Evolutionary conservation across 2,113 vertebrate species (phyloP), one percentile per base, ranked within the genome.

Genomic region (Phoxinus phoxinus): DNA sequence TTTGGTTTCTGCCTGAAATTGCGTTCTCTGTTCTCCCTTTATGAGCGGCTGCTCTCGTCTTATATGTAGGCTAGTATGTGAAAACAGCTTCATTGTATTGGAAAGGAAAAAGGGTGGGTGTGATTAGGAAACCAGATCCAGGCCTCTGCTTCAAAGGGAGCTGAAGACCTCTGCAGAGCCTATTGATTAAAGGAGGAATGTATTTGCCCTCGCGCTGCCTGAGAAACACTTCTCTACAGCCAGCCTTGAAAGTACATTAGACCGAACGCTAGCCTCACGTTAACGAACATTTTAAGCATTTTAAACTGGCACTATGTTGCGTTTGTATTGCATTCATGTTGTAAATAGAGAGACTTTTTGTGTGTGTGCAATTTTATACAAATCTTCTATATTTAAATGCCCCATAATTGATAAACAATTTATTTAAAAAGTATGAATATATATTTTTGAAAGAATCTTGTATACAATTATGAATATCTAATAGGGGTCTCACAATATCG

Each of bases 81-180:
- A 92, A 92, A 94, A 92, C 87, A 56, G 86, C 89, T 91, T 87
- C 84, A 90, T 92, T 94, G 92, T 94, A 93, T 94, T 89, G 89
- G 87, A 91, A 92, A 91, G 89, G 88, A 88, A 92, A 90, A 79
- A 88, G 88, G 88, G 92, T 88, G 84, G 89, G 86, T 86, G 72
- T 93, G 92, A 93, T 94, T 93, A 93, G 91, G 92, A 92, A 94
- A 94, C 92, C 93, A 94, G 93, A 94, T 92, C 94, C 90, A 91
- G 80, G 83, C 86, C 90, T 90, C 44, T 35, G 84, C 90, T 93
- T 94, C 92, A 94, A 92, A 93, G 88, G 87, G 86, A 92, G 90
- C 90, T 86, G 87, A 91, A 93, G 93, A 90, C 91, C 89, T 92
- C 91, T 89, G 91, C 91, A 91, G 91, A 89, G 89, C 90, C 87